Evolutionary conservation across 2,888 invertebrate species (phyloP).

Genomic region (Allolobophora icterica): DNA sequence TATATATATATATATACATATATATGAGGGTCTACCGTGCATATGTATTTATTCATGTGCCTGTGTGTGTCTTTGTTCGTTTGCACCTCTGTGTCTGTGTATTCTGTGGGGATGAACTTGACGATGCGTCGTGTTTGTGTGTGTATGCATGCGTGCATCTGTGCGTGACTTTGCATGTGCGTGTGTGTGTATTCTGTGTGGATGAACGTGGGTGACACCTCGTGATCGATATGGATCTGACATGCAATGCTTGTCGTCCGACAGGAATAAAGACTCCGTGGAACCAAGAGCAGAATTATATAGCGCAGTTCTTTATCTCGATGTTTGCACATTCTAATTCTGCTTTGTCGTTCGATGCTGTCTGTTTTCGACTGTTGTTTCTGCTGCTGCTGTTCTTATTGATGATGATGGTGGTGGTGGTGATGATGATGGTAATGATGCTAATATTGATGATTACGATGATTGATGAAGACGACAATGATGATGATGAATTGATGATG

Average conservation of each 20-base stretch:
- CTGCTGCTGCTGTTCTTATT: background rate
- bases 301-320: background rate
- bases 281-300: slow-evolving; percentile 10
- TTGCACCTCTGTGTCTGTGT: too few species aligned
- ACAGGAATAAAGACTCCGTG: background rate
- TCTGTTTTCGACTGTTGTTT: too few species aligned
- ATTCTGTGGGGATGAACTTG: too few species aligned
- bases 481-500: background rate
- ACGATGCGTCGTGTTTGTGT: background rate
- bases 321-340: background rate
- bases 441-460: too few species aligned
- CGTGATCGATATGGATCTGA: background rate
- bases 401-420: background rate
- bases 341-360: background rate
- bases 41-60: too few species aligned
- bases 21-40: background rate
- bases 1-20: background rate
- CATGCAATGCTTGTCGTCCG: background rate
- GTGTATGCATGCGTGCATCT: background rate
- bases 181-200: background rate
- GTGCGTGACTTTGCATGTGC: too few species aligned
- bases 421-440: too few species aligned
- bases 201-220: background rate
- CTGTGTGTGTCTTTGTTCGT: too few species aligned
- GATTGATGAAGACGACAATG: background rate